Evolutionary conservation across 2,113 vertebrate species (phyloP).

Genomic region (Zosterops hypoxanthus): DNA sequence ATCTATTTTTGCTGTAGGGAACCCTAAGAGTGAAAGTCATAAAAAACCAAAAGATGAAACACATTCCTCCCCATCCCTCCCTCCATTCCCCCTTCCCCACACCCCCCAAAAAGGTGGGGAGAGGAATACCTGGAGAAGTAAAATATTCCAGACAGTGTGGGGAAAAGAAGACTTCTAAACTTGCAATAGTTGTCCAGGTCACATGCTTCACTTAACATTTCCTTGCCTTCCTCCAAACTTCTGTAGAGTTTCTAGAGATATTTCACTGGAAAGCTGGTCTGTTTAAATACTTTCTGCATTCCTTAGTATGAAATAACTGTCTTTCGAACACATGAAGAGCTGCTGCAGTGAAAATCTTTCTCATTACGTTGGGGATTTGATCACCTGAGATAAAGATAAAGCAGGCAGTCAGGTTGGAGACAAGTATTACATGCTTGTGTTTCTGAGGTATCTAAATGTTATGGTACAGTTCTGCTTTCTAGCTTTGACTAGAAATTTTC

Average conservation of each 20-base stretch:
- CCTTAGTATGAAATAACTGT: conserved; percentile 1
- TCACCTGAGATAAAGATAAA: background rate
- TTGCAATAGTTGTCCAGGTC: background rate
- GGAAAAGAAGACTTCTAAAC: background rate
- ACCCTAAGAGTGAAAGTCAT: background rate
- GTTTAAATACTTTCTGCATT: conserved; percentile 43
- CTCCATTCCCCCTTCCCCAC: rapidly evolving
- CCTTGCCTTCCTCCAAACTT: background rate
- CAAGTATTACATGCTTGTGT: background rate
- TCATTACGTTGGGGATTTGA: background rate
- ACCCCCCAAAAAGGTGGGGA: rapidly evolving
- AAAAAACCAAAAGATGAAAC: background rate
- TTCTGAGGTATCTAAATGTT: background rate
- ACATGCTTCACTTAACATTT: background rate
- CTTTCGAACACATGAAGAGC: background rate
- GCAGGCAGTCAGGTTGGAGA: background rate
- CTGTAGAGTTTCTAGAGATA: background rate
- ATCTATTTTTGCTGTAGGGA: background rate
- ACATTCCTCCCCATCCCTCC: no score
- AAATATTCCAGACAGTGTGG: background rate
- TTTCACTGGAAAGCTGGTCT: background rate
- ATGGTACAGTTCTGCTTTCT: background rate
- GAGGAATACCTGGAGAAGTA: background rate
- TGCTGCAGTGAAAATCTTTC: background rate
- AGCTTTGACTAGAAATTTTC: background rate